Evolutionary conservation across 2,113 vertebrate species (phyloP), one percentile per base, ranked within the genome.

Genomic region (Pica pica): DNA sequence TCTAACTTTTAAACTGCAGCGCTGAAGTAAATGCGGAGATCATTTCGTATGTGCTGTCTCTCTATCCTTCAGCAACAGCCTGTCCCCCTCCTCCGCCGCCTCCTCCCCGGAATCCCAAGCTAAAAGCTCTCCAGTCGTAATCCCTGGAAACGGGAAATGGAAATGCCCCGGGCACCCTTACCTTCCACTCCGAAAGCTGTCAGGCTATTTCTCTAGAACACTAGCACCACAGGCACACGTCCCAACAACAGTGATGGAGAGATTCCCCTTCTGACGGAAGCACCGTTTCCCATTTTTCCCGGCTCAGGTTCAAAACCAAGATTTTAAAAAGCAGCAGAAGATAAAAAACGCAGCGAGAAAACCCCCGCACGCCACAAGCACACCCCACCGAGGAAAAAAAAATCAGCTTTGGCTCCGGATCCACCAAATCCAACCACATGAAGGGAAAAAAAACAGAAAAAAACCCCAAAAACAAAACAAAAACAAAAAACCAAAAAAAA

Each of bases 161-260:
- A 88, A 77, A 95, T 92, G 74, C 85, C 81, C 92, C 37, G 75
- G 83, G 60, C 78, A 75, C 93, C 90, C 98, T 98, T 99, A 99
- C 99, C 99, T 99, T 99, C 98, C 99, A 99, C 99, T 99, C 98
- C 98, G 99, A 98, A 98, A 98, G 98, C 99, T 99, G 98, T 98
- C 96, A 95, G 99, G 98, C 99, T 99, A 98, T 99, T 98, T 98
- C 98, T 98, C 99, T 99, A 99, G 98, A 98, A 98, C 98, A 98
- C 98, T 98, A 98, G 98, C 98, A 98, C 98, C 98, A 98, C 98
- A 98, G 98, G 94, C 97, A 97, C 97, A 92, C 97, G 98, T 98
- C 98, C 98, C 98, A 97, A 95, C 97, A 97, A 87, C 97, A 97
- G 91, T 74, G 97, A 98, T 94, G 97, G 97, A 98, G 97, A 98